phyloP scores from a whole-genome alignment of 1,140 invertebrate genomes.

The Cydia amplana region DNA sequence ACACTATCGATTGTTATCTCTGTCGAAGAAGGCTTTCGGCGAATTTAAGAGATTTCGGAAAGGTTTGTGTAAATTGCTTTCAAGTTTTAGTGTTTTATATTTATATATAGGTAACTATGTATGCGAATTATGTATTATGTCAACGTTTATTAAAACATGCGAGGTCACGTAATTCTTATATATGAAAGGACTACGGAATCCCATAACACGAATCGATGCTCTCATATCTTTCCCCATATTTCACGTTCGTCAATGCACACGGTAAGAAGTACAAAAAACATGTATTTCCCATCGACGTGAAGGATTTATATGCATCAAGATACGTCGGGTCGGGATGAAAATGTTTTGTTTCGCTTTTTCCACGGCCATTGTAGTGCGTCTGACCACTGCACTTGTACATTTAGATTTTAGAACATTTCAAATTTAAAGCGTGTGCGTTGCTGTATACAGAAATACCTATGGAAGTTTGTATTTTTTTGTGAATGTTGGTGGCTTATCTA shows the following conservation, averaged over 20 bases:
- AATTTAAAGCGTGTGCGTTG: not conserved
- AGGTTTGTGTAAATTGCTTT: slow-evolving; percentile 29
- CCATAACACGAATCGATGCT: not conserved
- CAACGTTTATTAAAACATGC: too few relatives aligned
- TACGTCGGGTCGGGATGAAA: slow-evolving; percentile 23
- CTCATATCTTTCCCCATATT: not conserved
- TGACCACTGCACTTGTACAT: slow-evolving; percentile 5
- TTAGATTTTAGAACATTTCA: not conserved
- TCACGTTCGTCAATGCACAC: slow-evolving; percentile 8
- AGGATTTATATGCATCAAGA: slow-evolving; percentile 29
- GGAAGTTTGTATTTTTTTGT: too few relatives aligned
- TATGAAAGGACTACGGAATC: not conserved
- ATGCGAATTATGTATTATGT: too few relatives aligned
- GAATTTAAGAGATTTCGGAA: slow-evolving; percentile 22
- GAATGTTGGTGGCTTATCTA: too few relatives aligned
- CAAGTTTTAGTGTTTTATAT: too few relatives aligned
- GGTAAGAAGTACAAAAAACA: slow-evolving; percentile 23
- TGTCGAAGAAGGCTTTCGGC: not conserved
- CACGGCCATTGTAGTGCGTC: not conserved
- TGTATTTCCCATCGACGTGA: slow-evolving; percentile 24
- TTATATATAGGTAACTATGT: too few relatives aligned
- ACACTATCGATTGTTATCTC: not conserved
- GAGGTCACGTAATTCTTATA: not conserved
- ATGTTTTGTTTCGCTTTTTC: slow-evolving; percentile 25
- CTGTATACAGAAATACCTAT: not conserved